Conservation (phyloP, 1,140 invertebrate genomes). For the Pectinophora gossypiella region DNA sequence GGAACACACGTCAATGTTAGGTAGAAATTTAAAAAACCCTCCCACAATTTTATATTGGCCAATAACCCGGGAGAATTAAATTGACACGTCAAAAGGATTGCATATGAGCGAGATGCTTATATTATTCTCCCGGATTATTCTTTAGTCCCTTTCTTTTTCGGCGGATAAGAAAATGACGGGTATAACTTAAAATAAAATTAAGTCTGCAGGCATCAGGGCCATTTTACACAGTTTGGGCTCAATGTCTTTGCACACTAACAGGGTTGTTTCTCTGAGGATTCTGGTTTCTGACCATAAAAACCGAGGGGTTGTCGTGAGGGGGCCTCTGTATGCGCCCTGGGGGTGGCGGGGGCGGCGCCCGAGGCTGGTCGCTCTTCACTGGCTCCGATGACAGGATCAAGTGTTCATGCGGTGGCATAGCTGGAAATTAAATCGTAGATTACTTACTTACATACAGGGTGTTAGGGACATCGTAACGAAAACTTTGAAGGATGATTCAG, state of each 20-base stretch:
- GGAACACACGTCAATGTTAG: too few relatives aligned
- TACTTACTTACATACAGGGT: too few relatives aligned
- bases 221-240: not conserved
- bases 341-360: conserved; percentile 40
- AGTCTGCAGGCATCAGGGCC: not conserved
- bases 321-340: conserved; percentile 52
- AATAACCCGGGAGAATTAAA: too few relatives aligned
- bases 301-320: conserved; percentile 51
- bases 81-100: too few relatives aligned
- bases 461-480: too few relatives aligned
- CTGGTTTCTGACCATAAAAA: conserved; percentile 39
- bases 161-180: too few relatives aligned
- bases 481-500: too few relatives aligned
- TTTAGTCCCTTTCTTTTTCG: too few relatives aligned
- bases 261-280: conserved; percentile 25
- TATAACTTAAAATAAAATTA: not conserved
- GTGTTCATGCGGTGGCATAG: conserved; percentile 58
- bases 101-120: too few relatives aligned
- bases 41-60: too few relatives aligned
- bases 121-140: too few relatives aligned
- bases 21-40: too few relatives aligned
- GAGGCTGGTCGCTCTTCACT: conserved; percentile 27
- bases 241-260: conserved; percentile 6
- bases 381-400: conserved; percentile 38
- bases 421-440: conserved; percentile 32